Percentiles rank a stretch among this genome's conserved stretches.
Evolutionary conservation across 2,113 vertebrate species (phyloP).

Genomic region (Seriola quinqueradiata): DNA sequence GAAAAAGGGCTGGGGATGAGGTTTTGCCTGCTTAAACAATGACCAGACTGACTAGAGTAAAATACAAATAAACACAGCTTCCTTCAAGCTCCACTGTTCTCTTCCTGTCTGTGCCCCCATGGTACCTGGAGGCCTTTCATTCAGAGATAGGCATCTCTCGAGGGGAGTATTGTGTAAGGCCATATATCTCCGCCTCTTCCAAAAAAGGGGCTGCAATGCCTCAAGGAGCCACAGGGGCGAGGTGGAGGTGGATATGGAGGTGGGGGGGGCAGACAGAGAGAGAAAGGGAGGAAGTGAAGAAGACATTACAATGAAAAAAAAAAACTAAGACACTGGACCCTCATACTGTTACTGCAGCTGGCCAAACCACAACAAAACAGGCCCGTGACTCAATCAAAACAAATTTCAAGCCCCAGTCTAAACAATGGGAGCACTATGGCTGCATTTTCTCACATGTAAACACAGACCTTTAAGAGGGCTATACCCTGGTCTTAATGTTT

Average conservation of each 20-base stretch:
- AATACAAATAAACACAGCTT: constrained; percentile 57
- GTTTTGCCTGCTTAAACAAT: constrained; percentile 44
- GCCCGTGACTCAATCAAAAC: constrained; percentile 77
- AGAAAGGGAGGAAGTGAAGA: constrained; percentile 77
- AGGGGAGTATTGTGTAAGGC: constrained; percentile 57
- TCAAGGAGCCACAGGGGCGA: constrained; percentile 38
- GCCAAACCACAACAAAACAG: constrained; percentile 76
- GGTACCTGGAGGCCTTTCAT: constrained; percentile 62
- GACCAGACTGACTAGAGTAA: constrained; percentile 12
- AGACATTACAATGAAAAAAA: constrained; percentile 75
- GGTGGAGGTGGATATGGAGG: background rate
- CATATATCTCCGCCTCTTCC: constrained; percentile 38
- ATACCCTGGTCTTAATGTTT: background rate
- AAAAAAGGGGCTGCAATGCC: constrained; percentile 29
- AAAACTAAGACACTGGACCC: constrained; percentile 72
- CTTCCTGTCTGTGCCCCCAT: constrained; percentile 50
- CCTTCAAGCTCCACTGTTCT: constrained; percentile 34
- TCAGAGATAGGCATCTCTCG: constrained; percentile 63
- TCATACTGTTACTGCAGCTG: constrained; percentile 80
- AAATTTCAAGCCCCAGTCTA: constrained; percentile 72
- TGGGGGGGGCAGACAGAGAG: background rate
- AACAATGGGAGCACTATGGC: constrained; percentile 67
- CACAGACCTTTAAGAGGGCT: constrained; percentile 32
- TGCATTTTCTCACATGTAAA: constrained; percentile 50
- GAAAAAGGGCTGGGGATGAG: constrained; percentile 28